Base-by-base conservation (phyloP, 1,140 invertebrate genomes). In the Eupristina koningsbergeri region DNA sequence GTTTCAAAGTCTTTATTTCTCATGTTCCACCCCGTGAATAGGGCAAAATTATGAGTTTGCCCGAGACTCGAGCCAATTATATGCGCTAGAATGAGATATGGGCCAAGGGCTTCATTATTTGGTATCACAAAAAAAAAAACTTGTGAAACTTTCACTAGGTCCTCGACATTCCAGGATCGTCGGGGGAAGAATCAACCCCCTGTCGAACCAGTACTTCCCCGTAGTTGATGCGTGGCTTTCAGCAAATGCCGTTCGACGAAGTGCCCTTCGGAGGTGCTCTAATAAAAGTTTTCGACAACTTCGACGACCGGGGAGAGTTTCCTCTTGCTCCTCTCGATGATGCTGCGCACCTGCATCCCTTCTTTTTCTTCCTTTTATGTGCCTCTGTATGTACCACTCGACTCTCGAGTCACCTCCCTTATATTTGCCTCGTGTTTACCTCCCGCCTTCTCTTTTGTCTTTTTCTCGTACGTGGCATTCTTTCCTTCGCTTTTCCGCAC, bases 201-300 rank as follows among this genome's bases (percentile, higher is more conserved):
- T n/a, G n/a, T n/a, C n/a, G n/a, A n/a, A n/a, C n/a, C n/a, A n/a
- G n/a, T n/a, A n/a, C n/a, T n/a, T n/a, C 13, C 53, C 5, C 26
- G 53, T 26, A 58, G 22, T 58, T 26, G 19, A 26, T 58, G 53
- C 53, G 53, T 58, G 26, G 53, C 53, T 22, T 26, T 58, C 53
- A 22, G 53, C 53, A 22, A 58, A 19, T 9, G 9, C 1, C 53
- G 53, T 22, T 58, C 22, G 53, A 6, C 53, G 2, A 58, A 11
- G 22, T 17, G 0, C 36, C 69, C 69, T 2, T 36, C 47, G n/a
- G 41, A 73, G 69, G 26, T 45, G 39, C 39, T 41, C 69, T 41
- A 73, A 73, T 73, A 73, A 73, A 73, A 73, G 69, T 73, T 73
- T 73, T 36, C 69, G 26, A 36, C 36, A 39, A 22, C 34, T 45